Evolutionary conservation across 2,797 vertebrate species (phyloP), one percentile per base, ranked within the genome.

Genomic region (Halcyon chelicuti): DNA sequence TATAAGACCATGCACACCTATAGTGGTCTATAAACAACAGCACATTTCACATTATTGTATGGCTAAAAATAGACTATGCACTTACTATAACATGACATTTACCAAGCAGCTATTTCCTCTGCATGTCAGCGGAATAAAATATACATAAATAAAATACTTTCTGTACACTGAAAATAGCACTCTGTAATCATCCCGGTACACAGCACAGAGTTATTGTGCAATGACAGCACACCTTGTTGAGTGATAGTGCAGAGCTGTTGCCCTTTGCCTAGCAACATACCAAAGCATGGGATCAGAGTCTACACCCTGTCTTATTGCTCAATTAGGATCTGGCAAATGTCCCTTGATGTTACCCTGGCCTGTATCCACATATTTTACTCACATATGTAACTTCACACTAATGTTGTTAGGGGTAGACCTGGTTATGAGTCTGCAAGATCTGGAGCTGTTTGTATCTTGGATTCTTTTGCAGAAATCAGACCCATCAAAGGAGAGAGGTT

Each of bases 261-360:
- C 90, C 80, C 88, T 96, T 93, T 94, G 92, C 96, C 84, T 96
- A 96, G 95, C 94, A 96, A 92, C 94, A 94, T 95, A 94, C 92
- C 93, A 92, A 90, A 93, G 94, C 90, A 93, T 83, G 78, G 86
- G 86, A 87, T 95, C 86, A 92, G 92, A 94, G 93, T 74, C 94
- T 96, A 96, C 96, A 94, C 94, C 95, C 94, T 90, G 86, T 72
- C 85, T 89, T 91, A 86, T 97, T 97, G 90, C 96, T 97, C 93
- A 97, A 96, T 90, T 93, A 92, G 88, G 76, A 67, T 72, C 94
- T 96, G 95, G 94, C 90, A 96, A 91, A 85, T 0, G 1, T 91
- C 86, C 61, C 65, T 88, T 1, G 0, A 72, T 88, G 65, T 92
- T 82, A 58, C 49, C 35, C 86, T 95, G 95, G 93, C 92, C 77